Conservation (phyloP, 2,888 invertebrate species). For the Oithona nana region DNA sequence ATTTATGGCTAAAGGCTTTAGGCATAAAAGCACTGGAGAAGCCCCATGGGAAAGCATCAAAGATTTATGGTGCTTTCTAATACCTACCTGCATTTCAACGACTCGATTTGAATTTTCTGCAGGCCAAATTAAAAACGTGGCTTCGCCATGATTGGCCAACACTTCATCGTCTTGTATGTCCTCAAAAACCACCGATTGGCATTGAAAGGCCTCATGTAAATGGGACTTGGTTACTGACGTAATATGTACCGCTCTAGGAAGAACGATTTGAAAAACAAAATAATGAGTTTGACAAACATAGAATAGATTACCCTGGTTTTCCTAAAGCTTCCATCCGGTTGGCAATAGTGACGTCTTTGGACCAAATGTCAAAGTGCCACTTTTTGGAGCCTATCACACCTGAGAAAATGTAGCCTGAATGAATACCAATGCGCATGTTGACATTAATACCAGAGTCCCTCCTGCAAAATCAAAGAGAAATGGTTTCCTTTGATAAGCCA, state of each 20-base stretch:
- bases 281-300: not conserved
- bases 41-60: too few species aligned
- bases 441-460: constrained; percentile 61
- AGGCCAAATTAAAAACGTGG: not conserved
- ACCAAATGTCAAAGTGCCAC: constrained; percentile 90
- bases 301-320: constrained; percentile 56
- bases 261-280: too few species aligned
- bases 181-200: not conserved
- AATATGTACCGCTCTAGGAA: constrained; percentile 9
- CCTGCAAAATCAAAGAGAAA: too few species aligned
- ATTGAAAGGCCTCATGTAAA: not conserved
- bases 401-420: constrained; percentile 73
- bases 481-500: too few species aligned
- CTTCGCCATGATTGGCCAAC: not conserved
- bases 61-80: too few species aligned
- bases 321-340: constrained; percentile 88
- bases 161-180: not conserved
- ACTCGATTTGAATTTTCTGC: too few species aligned
- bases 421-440: constrained; percentile 90
- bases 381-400: constrained; percentile 79
- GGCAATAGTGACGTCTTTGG: constrained; percentile 67
- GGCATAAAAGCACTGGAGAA: too few species aligned
- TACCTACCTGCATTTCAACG: too few species aligned
- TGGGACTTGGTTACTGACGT: not conserved
- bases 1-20: too few species aligned